Base-by-base conservation (phyloP, 2,797 vertebrate species). In the Muscicapa comitata region DNA sequence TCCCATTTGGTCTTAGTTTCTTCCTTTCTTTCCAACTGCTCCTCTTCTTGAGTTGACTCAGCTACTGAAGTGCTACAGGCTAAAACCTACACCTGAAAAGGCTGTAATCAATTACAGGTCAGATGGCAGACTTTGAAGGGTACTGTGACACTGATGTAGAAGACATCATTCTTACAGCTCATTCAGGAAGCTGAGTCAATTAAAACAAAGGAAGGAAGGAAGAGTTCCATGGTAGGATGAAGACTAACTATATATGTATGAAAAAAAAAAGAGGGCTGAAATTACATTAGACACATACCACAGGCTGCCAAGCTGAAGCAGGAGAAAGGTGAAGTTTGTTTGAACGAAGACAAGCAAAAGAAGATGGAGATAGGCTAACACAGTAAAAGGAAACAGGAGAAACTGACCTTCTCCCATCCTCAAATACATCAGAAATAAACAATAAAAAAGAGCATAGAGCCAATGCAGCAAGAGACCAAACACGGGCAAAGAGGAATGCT, bases 401-500 rank as follows among this genome's bases (percentile, higher is more conserved):
- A 54, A 45, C n/a, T 25, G 26, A 31, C n/a, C 5, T 45, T 20
- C 40, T 10, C 20, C 61, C 7, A 54, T 10, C 7, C 21, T 19
- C 40, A 37, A 45, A 20, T 54, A 54, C n/a, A 45, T 20, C 11
- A 31, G 40, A 78, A 54, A 78, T 25, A 20, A 65, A 31, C n/a
- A 78, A 53, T 26, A 45, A 55, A 65, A 43, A 54, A 43, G n/a
- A 55, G 8, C 21, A 54, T 7, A 37, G 26, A 77, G 25, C 20
- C 10, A 24, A 25, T 37, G 25, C 20, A 45, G n/a, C 50, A 51
- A 45, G 48, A 54, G 20, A 45, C 40, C n/a, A 31, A 65, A 37
- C 50, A 54, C 0, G 0, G n/a, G n/a, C n/a, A 45, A 65, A 65
- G n/a, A 65, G 12, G 48, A 63, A 45, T 37, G n/a, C 31, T 20